These are phyloP conservation scores for Drosophila eugracilis DNA, from an alignment of 1,140 invertebrate species.

Conservation along the genomic window DNA sequence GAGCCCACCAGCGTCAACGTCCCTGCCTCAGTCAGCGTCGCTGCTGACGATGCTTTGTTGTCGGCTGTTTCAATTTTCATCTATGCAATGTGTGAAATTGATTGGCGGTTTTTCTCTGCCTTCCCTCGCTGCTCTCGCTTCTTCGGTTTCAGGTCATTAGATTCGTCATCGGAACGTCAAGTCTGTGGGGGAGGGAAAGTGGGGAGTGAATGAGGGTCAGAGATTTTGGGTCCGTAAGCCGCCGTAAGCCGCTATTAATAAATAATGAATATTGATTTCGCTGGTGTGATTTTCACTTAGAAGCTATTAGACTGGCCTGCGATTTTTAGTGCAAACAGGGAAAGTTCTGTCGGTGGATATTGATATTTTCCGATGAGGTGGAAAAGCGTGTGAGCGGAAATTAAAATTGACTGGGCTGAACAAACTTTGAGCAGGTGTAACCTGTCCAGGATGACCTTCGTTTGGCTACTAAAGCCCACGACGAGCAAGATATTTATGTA, in stretches of 20 bases:
- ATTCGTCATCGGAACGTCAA: slow-evolving; percentile 63
- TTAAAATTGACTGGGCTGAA: slow-evolving; percentile 24
- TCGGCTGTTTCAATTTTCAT: slow-evolving; percentile 61
- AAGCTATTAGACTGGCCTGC: slow-evolving; percentile 1
- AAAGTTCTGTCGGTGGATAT: slow-evolving; percentile 32
- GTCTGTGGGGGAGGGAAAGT: background rate
- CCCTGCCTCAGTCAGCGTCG: slow-evolving; percentile 26
- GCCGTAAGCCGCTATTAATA: slow-evolving; percentile 37
- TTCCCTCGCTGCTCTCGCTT: background rate
- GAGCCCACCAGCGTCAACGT: slow-evolving; percentile 40
- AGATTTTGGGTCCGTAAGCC: slow-evolving; percentile 24
- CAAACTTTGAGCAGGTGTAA: background rate
- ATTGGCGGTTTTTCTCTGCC: slow-evolving; percentile 52
- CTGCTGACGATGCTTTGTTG: slow-evolving; percentile 51
- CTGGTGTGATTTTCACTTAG: slow-evolving; percentile 46
- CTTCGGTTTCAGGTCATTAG: slow-evolving; percentile 63
- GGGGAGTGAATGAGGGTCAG: background rate
- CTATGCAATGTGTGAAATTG: slow-evolving; percentile 73
- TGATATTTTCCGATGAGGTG: slow-evolving; percentile 39
- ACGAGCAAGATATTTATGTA: slow-evolving; percentile 3
- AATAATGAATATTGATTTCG: slow-evolving; percentile 61
- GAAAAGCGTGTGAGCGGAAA: slow-evolving; percentile 15
- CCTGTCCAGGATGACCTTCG: slow-evolving; percentile 8
- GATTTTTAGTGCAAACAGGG: slow-evolving; percentile 10
- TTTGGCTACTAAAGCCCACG: background rate